These are phyloP conservation scores for Girardia tigrina DNA, from an alignment of 2,888 invertebrate species.

Conservation along the genomic window DNA sequence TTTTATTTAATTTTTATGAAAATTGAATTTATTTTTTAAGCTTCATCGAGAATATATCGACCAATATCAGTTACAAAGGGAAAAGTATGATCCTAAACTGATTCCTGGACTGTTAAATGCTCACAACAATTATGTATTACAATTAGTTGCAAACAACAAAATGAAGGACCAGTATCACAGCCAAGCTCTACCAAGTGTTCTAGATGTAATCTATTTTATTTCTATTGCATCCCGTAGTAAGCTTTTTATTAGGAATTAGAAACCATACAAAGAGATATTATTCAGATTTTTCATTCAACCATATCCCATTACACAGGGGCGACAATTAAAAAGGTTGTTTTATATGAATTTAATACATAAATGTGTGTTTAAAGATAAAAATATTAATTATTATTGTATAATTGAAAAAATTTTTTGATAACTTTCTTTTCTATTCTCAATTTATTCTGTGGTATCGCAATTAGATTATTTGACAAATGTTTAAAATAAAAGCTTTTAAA, in stretches of 20 bases:
- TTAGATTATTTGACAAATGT: too few species aligned
- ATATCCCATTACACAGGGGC: background rate
- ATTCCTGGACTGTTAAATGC: conserved; percentile 67
- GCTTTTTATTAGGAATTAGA: background rate
- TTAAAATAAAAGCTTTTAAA: too few species aligned
- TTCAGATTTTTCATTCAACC: conserved; percentile 1
- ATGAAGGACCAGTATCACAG: conserved; percentile 76
- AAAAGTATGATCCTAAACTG: conserved; percentile 37
- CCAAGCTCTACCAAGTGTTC: conserved; percentile 68
- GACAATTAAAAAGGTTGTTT: background rate
- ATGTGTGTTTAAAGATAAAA: too few species aligned
- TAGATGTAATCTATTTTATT: conserved; percentile 56
- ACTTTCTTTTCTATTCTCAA: too few species aligned
- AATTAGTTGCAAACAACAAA: conserved; percentile 76
- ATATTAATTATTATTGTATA: too few species aligned
- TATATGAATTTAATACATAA: too few species aligned
- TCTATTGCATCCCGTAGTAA: background rate
- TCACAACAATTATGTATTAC: conserved; percentile 82
- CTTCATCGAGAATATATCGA: conserved; percentile 74
- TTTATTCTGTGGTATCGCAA: too few species aligned
- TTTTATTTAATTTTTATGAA: too few species aligned
- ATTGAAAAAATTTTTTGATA: too few species aligned
- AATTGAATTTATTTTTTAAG: conserved; percentile 57
- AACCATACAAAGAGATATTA: background rate
- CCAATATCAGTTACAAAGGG: conserved; percentile 57